Base-by-base conservation (phyloP, 1,140 invertebrate species). In the Sarcophaga peregrina region DNA sequence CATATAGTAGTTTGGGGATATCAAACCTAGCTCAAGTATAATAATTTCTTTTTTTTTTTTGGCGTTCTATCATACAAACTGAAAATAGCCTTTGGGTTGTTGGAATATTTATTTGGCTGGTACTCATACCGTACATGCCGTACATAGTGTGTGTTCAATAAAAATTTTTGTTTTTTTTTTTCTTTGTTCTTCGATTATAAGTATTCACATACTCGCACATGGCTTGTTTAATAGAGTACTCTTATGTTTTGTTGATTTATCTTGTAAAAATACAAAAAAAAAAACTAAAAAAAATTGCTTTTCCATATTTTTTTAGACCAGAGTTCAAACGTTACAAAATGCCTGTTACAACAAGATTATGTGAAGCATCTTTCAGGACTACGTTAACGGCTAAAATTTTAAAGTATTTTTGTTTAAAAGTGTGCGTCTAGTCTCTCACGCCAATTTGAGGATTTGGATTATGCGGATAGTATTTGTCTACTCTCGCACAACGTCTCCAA, bases 201-300 rank as follows among this genome's bases (percentile, higher is more conserved):
- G 17, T 17, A 68, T 68, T n/a, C 62, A 68, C 10, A 25, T n/a
- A 58, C 10, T 20, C 17, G 17, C n/a, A 62, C 54, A 58, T 58
- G 17, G 62, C 62, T 68, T 68, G 17, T 68, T 68, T 68, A 68
- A 68, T 68, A 68, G 62, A 68, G 62, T 68, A 68, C 62, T 68
- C 62, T 68, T 68, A 25, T 20, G 62, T 68, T 68, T 37, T 68
- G 62, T 68, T 68, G 62, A 68, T 68, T 68, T 68, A 25, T 68
- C 62, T 68, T 9, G 62, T 68, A 68, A 25, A 20, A 68, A 37
- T 2, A 37, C 4, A 37, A 37, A 37, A 52, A 13, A 52, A 52
- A 52, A 9, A 52, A 52, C 13, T 3, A 5, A 52, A 52, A 13
- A 52, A 52, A 37, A 37, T 37, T 37, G 25, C 4, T 37, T 52